phyloP scores from a whole-genome alignment of 2,113 vertebrate genomes.

The Himantopus leucocephalus region DNA sequence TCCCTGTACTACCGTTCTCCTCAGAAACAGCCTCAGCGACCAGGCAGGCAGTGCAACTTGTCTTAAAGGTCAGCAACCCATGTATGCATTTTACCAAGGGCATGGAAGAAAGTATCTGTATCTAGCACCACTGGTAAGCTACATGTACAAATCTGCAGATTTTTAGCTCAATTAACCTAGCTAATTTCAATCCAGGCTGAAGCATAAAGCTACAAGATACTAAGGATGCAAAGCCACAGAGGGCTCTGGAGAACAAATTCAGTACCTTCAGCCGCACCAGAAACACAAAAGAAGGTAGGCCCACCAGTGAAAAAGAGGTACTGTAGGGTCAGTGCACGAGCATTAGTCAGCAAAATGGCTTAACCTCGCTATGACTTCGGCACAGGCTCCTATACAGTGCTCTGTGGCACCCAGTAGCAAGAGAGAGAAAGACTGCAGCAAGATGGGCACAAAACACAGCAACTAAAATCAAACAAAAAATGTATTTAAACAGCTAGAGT shows the following conservation, averaged over 20 bases:
- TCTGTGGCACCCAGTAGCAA: background rate
- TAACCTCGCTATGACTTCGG: background rate
- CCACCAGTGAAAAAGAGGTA: background rate
- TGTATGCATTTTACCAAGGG: background rate
- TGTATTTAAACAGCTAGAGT: background rate
- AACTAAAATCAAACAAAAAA: background rate
- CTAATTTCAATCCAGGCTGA: background rate
- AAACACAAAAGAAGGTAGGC: background rate
- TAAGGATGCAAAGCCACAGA: background rate
- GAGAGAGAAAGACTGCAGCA: background rate
- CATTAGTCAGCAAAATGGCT: background rate
- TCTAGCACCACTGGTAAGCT: background rate
- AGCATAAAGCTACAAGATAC: background rate
- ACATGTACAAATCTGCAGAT: background rate
- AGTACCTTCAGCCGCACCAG: background rate
- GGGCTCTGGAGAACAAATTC: background rate
- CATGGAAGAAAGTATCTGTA: background rate
- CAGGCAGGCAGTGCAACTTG: background rate
- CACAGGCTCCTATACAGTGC: background rate
- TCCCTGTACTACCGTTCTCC: background rate
- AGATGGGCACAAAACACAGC: background rate
- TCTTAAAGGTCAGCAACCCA: background rate
- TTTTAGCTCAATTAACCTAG: background rate
- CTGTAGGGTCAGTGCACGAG: background rate
- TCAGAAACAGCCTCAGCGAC: background rate